phyloP scores from a whole-genome alignment of 2,888 invertebrate genomes.

The Papilio demoleus region DNA sequence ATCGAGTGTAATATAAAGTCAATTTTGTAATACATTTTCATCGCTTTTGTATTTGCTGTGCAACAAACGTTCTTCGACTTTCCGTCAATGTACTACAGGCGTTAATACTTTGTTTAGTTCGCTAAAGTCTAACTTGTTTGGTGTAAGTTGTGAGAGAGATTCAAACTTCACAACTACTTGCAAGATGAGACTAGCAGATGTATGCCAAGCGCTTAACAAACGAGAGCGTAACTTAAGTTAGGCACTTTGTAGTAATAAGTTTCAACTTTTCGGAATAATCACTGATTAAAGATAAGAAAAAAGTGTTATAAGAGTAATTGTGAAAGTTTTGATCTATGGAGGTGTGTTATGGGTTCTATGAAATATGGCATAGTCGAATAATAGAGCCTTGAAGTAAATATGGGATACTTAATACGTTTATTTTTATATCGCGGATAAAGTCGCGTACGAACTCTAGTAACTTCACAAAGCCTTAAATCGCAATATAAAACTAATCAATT shows the following conservation, averaged over 20 bases:
- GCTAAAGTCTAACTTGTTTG: not conserved
- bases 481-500: not conserved
- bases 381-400: too few relatives aligned
- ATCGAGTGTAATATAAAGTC: not conserved
- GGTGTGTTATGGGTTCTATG: too few relatives aligned
- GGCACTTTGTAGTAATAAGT: too few relatives aligned
- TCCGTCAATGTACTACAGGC: not conserved
- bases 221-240: not conserved
- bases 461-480: not conserved
- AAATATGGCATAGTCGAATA: too few relatives aligned
- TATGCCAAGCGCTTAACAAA: not conserved
- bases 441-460: too few relatives aligned
- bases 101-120: not conserved
- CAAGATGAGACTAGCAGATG: not conserved
- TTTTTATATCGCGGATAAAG: too few relatives aligned
- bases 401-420: too few relatives aligned
- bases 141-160: not conserved
- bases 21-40: not conserved
- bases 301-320: not conserved
- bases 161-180: constrained; percentile 2
- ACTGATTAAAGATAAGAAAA: not conserved
- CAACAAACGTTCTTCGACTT: not conserved
- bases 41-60: not conserved
- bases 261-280: too few relatives aligned
- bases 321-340: too few relatives aligned